Base-by-base conservation (phyloP, 2,888 invertebrate species). In the Alloplasta piceator region DNA sequence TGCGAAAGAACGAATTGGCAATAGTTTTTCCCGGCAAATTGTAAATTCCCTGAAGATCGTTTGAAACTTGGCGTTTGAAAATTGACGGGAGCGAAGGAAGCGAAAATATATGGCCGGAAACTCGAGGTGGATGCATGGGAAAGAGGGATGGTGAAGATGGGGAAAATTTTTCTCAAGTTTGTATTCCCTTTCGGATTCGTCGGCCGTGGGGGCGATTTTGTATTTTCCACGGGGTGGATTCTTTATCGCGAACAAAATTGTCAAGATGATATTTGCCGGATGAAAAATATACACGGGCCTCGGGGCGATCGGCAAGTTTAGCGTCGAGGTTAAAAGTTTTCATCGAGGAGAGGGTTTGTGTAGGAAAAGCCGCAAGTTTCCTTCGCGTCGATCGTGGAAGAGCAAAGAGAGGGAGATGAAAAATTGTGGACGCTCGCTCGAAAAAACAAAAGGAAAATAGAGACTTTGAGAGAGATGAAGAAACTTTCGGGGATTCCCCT, bases 401-500 rank as follows among this genome's bases (percentile, higher is more conserved):
- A 55, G 58, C 26, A 71, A 61, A 48, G 55, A 26, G 72, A 60
- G 14, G 12, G 55, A 46, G 58, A 66, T 48, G 66, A 66, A 55
- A 10, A n/a, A 36, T n/a, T 26, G 14, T 14, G 52, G 46, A 39
- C 46, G 56, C 7, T 67, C 56, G 58, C 67, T 75, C 55, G 48
- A 64, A 77, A 73, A 66, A 78, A 74, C 70, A 70, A n/a, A n/a
- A n/a, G n/a, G n/a, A n/a, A n/a, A n/a, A n/a, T n/a, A n/a, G n/a
- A n/a, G n/a, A n/a, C n/a, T n/a, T n/a, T n/a, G n/a, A n/a, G n/a
- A n/a, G 26, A 60, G 60, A 78, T 66, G 81, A 71, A 41, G 74
- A 66, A 81, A 81, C 81, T 81, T 81, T 66, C 74, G 73, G 58
- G 26, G 26, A 63, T 72, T 63, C 39, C 50, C n/a, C 64, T 56